phyloP scores from a whole-genome alignment of 2,888 invertebrate species.

The Tortricodes alternella region DNA sequence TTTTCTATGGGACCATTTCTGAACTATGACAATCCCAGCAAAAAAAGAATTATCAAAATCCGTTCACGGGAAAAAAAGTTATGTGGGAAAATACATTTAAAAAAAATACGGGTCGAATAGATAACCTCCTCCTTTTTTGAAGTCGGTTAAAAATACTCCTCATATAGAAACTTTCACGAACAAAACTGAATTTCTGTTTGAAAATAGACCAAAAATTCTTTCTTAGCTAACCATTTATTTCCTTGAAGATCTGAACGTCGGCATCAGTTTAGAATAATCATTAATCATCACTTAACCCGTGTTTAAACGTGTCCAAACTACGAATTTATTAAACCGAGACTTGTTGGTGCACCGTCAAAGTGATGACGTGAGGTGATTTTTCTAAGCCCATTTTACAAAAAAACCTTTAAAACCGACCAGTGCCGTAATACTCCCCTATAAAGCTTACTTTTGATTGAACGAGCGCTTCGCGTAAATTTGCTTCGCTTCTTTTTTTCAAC shows the following conservation, averaged over 20 bases:
- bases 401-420: neutral
- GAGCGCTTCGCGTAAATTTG: constrained; percentile 8
- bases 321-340: constrained; percentile 40
- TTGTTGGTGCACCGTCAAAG: constrained; percentile 45
- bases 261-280: constrained; percentile 32
- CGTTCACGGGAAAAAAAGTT: too few relatives aligned
- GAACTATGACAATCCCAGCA: too few relatives aligned
- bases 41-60: too few relatives aligned
- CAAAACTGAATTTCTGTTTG: too few relatives aligned
- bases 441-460: constrained; percentile 8
- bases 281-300: constrained; percentile 42
- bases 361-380: constrained; percentile 48
- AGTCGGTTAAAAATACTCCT: too few relatives aligned
- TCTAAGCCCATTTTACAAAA: constrained; percentile 37
- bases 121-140: too few relatives aligned
- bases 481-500: constrained; percentile 36
- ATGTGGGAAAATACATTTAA: too few relatives aligned
- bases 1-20: too few relatives aligned
- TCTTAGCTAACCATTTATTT: constrained; percentile 5
- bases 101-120: too few relatives aligned
- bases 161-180: too few relatives aligned
- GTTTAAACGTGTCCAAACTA: constrained; percentile 43
- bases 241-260: constrained; percentile 32
- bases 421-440: neutral
- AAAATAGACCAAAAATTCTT: constrained; percentile 2